These are phyloP conservation scores for Harpalus rubripes DNA, from an alignment of 2,888 invertebrate genomes.

Conservation along the genomic window DNA sequence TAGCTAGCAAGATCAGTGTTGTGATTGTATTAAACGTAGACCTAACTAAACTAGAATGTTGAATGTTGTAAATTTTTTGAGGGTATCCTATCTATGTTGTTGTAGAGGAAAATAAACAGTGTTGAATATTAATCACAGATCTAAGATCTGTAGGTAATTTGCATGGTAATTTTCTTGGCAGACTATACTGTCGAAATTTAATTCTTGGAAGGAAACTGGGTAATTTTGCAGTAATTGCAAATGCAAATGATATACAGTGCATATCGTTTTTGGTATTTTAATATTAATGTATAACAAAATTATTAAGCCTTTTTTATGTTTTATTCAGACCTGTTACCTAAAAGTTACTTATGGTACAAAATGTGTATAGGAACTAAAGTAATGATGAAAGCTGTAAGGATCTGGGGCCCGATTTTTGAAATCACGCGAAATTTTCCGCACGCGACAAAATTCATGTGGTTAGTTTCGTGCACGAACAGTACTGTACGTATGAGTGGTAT, in stretches of 20 bases:
- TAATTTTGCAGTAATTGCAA: slow-evolving; percentile 3
- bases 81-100: neutral
- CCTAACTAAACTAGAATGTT: slow-evolving; percentile 40
- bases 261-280: neutral
- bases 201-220: neutral
- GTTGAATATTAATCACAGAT: slow-evolving; percentile 41
- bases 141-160: slow-evolving; percentile 38
- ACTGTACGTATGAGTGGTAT: too few species aligned
- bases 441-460: too few species aligned
- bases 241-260: neutral
- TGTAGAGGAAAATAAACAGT: slow-evolving; percentile 23
- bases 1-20: slow-evolving; percentile 19
- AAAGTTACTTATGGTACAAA: too few species aligned
- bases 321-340: too few species aligned
- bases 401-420: too few species aligned
- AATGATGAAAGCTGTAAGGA: too few species aligned
- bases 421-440: too few species aligned
- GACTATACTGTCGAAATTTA: neutral
- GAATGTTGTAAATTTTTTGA: slow-evolving; percentile 3
- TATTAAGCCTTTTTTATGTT: neutral
- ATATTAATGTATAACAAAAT: neutral
- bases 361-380: too few species aligned
- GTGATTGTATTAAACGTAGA: slow-evolving; percentile 34
- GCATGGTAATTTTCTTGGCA: slow-evolving; percentile 49
- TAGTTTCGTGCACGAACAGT: too few species aligned